Evolutionary conservation across 2,797 vertebrate genomes (phyloP).

Genomic region (Astyanax mexicanus): DNA sequence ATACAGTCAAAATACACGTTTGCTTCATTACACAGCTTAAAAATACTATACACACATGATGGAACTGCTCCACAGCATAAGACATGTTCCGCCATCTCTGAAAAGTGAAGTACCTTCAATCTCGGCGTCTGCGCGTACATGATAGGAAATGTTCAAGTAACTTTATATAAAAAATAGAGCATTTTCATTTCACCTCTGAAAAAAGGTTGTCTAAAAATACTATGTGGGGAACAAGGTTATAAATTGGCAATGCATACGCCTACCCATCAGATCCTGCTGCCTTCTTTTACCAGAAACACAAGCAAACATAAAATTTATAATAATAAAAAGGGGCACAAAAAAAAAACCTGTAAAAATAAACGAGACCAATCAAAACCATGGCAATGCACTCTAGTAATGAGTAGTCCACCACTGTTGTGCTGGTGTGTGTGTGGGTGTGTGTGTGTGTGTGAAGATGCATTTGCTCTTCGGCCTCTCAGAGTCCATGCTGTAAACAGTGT

Average conservation of each 20-base stretch:
- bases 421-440: conserved; percentile 48
- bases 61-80: conserved; percentile 60
- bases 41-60: conserved; percentile 76
- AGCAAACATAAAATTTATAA: neutral
- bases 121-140: conserved; percentile 52
- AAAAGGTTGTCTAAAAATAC: conserved; percentile 73
- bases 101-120: conserved; percentile 55
- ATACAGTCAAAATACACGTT: conserved; percentile 75
- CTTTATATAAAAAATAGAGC: conserved; percentile 82
- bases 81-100: conserved; percentile 63
- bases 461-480: conserved; percentile 62
- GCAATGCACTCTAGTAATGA: neutral
- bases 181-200: conserved; percentile 70
- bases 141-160: conserved; percentile 82
- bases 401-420: conserved; percentile 41
- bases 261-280: conserved; percentile 56
- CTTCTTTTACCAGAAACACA: conserved; percentile 57
- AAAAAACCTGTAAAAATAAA: conserved; percentile 33
- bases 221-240: conserved; percentile 69
- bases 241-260: conserved; percentile 74
- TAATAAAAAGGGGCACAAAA: neutral
- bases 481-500: conserved; percentile 77
- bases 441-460: conserved; percentile 48
- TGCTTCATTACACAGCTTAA: conserved; percentile 68
- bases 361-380: conserved; percentile 50